Base-by-base conservation (phyloP, 2,113 vertebrate genomes). In the Siniperca knerii region DNA sequence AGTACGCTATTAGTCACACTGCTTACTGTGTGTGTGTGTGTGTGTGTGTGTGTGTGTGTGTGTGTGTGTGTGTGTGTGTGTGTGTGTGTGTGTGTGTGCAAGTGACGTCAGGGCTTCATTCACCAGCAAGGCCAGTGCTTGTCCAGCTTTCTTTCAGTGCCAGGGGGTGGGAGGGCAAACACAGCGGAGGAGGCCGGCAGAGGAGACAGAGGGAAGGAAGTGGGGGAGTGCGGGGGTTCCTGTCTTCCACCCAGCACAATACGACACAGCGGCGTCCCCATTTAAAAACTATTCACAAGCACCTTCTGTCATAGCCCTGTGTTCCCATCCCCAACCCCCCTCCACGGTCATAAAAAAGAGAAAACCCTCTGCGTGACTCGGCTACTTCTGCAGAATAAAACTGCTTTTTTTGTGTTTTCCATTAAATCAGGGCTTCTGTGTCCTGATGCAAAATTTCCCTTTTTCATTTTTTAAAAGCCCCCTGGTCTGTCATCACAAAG, bases 71-170 rank as follows among this genome's bases (percentile, higher is more conserved):
- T 81, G 60, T 64, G 77, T 76, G 77, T 75, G 84, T 82, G 90
- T 82, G 90, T 64, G 21, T 55, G 58, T 29, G 70, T 82, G 71
- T 60, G 54, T 68, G 83, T 73, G 92, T 61, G 86, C 61, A 58
- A n/a, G 77, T 92, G 92, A 90, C 85, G 89, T 93, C 91, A 93
- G 77, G 44, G 29, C 84, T 88, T 81, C 93, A 93, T 94, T 94
- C 92, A 93, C 18, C 79, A 90, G 72, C 84, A 75, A 92, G 92
- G 93, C 89, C 90, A 75, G 64, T 3, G 81, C 80, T 88, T 12
- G 23, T 85, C 85, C 88, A 44, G 80, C 79, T 81, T 85, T 54
- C 82, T 85, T 65, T 88, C 80, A 89, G 61, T 42, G 55, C 76
- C 68, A 18, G 68, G 60, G 60, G 78, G 82, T 37, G 78, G 81